phyloP scores from a whole-genome alignment of 2,888 invertebrate genomes.

The Calliopum simillimum region DNA sequence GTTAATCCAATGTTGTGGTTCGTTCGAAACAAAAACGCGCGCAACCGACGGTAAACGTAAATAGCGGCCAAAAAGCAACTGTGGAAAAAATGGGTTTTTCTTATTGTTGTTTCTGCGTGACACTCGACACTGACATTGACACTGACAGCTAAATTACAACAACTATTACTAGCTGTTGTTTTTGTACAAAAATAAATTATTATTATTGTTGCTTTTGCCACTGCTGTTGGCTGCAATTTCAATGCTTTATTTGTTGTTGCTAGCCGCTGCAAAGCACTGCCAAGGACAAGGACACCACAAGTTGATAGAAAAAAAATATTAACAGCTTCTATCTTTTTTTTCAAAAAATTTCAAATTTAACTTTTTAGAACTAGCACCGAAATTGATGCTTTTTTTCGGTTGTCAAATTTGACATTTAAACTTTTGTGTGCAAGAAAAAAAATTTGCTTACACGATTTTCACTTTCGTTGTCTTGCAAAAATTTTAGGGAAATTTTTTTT shows the following conservation, averaged over 20 bases:
- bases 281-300: slow-evolving; percentile 42
- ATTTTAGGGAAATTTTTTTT: not conserved
- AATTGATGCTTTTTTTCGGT: not conserved
- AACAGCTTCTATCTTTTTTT: too few species aligned
- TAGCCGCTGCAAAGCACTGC: slow-evolving; percentile 25
- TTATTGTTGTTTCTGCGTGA: slow-evolving; percentile 11
- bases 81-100: slow-evolving; percentile 28
- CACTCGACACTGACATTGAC: slow-evolving; percentile 51
- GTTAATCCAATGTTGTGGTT: slow-evolving; percentile 5
- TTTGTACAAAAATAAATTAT: not conserved
- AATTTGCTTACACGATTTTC: not conserved
- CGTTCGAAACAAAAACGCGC: not conserved
- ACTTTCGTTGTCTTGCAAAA: slow-evolving; percentile 12
- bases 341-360: too few species aligned
- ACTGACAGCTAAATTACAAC: slow-evolving; percentile 40
- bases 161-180: not conserved
- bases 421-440: not conserved
- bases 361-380: too few species aligned
- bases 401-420: slow-evolving; percentile 18
- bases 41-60: slow-evolving; percentile 13
- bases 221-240: slow-evolving; percentile 19
- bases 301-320: not conserved
- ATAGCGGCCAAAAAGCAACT: slow-evolving; percentile 5
- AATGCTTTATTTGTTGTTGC: slow-evolving; percentile 19
- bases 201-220: not conserved